Conservation (phyloP, 1,140 invertebrate species). For the Sweltsa coloradensis region DNA sequence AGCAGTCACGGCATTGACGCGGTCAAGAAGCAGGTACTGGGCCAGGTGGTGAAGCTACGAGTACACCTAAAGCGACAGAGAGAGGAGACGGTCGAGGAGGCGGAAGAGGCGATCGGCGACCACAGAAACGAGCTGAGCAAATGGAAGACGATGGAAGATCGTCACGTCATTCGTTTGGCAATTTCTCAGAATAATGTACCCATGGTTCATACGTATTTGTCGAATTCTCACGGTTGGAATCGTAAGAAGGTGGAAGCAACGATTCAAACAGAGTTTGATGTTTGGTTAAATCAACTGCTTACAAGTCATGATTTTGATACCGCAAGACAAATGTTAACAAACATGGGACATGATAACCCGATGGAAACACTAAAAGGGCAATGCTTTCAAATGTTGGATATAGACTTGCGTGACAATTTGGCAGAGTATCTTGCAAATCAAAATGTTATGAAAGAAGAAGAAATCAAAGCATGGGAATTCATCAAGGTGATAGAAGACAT, state of each 20-base stretch:
- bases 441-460: neutral
- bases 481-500: neutral
- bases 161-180: slow-evolving; percentile 3
- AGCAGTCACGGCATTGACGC: neutral
- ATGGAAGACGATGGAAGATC: neutral
- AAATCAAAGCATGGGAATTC: slow-evolving; percentile 4
- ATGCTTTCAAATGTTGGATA: slow-evolving; percentile 1
- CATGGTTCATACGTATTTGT: slow-evolving; percentile 2
- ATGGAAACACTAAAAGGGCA: slow-evolving; percentile 1
- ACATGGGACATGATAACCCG: slow-evolving; percentile 4
- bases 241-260: neutral
- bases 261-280: neutral
- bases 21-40: slow-evolving; percentile 1
- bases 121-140: no score
- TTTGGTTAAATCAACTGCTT: slow-evolving; percentile 2
- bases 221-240: neutral
- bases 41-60: slow-evolving; percentile 2
- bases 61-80: neutral
- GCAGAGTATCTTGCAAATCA: neutral
- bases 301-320: neutral
- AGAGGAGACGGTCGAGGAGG: neutral
- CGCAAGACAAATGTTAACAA: neutral
- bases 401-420: neutral
- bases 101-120: no score
- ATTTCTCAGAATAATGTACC: neutral